Conservation (phyloP, 2,797 vertebrate species). For the Alectoris magna region DNA sequence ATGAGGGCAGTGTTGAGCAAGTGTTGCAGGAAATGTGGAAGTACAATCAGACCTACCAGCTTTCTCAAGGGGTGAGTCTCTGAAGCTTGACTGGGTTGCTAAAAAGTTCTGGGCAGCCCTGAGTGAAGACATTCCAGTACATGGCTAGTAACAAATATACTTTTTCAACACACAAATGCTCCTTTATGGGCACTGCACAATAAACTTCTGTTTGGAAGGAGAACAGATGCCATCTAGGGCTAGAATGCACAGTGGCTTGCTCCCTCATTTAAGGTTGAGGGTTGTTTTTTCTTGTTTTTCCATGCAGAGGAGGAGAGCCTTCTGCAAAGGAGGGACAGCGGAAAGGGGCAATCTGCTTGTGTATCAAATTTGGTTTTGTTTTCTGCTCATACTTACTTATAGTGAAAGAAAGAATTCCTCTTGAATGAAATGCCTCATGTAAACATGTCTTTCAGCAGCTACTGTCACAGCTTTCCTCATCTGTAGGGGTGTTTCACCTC, state of each 20-base stretch:
- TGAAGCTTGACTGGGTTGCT: neutral
- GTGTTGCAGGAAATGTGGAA: conserved; percentile 92
- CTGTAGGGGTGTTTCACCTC: neutral
- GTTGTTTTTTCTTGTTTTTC: neutral
- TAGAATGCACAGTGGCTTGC: neutral
- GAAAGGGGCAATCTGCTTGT: neutral
- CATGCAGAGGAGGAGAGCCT: neutral
- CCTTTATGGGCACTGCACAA: neutral
- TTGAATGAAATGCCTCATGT: neutral
- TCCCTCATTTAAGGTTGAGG: neutral
- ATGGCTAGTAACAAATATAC: neutral
- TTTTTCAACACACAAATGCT: neutral
- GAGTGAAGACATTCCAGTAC: neutral
- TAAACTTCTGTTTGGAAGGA: neutral
- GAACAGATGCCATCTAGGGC: neutral
- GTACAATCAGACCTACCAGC: conserved; percentile 94
- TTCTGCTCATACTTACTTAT: neutral
- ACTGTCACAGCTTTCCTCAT: neutral
- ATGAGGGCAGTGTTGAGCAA: conserved; percentile 79
- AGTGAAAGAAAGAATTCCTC: neutral
- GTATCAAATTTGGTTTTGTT: neutral
- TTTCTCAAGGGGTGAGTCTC: conserved; percentile 87
- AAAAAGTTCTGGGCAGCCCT: neutral
- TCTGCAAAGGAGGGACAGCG: neutral
- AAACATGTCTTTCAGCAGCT: neutral